Evolutionary conservation across 1,140 invertebrate genomes (phyloP).

Genomic region (Pseudomyrmex gracilis): DNA sequence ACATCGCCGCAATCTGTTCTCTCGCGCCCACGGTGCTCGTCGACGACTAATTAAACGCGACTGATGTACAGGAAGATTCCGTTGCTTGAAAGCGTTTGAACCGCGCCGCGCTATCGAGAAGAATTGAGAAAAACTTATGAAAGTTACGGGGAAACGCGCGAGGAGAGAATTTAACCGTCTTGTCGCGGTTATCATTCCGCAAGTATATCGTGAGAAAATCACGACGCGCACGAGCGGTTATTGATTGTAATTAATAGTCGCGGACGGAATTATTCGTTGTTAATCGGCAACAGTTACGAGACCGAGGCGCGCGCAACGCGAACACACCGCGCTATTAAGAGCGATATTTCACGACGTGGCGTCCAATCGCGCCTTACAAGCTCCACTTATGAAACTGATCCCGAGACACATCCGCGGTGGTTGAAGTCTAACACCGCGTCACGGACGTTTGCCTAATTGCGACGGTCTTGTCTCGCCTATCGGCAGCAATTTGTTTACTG

Average conservation of each 20-base stretch:
- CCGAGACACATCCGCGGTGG: slow-evolving; percentile 30
- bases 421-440: background rate
- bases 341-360: slow-evolving; percentile 45
- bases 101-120: slow-evolving; percentile 26
- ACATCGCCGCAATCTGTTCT: slow-evolving; percentile 65
- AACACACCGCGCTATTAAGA: slow-evolving; percentile 32
- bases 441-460: slow-evolving; percentile 50
- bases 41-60: slow-evolving; percentile 71
- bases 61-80: slow-evolving; percentile 64
- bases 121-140: background rate
- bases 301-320: background rate
- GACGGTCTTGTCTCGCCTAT: slow-evolving; percentile 24
- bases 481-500: slow-evolving; percentile 24
- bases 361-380: slow-evolving; percentile 50
- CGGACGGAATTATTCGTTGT: slow-evolving; percentile 40
- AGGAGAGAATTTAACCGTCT: slow-evolving; percentile 20
- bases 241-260: slow-evolving; percentile 55
- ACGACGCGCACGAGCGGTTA: slow-evolving; percentile 4
- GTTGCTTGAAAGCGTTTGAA: slow-evolving; percentile 50
- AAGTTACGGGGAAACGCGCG: slow-evolving; percentile 36
- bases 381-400: slow-evolving; percentile 49
- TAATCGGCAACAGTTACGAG: slow-evolving; percentile 40
- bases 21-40: slow-evolving; percentile 63
- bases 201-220: slow-evolving; percentile 44
- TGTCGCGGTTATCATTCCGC: slow-evolving; percentile 30